Base-by-base conservation (phyloP, 2,888 invertebrate genomes). In the Amphipyra tragopoginis region DNA sequence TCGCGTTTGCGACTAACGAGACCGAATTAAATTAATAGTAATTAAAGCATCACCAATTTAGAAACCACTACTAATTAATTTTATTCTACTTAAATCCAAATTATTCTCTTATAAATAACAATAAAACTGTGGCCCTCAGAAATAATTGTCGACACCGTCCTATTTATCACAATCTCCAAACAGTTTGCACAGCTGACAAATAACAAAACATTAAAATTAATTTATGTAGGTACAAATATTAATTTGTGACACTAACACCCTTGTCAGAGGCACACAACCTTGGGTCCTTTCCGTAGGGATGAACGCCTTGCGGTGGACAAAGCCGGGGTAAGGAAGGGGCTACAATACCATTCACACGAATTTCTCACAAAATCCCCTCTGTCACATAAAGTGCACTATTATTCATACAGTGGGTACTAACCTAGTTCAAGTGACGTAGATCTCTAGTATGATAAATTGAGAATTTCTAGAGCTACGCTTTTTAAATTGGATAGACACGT, bases 321-420 rank as follows among this genome's bases (percentile, higher is more conserved):
- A 87, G 88, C 84, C 81, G 67, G 73, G 73, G 71, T 75, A 58
- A 67, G 73, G 75, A 79, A 69, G 62, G 70, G 68, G 63, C 60
- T 64, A 71, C 78, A 80, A 81, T 84, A 76, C 83, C 84, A 88
- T 89, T 90, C 91, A 88, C 85, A 84, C 81, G 84, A 88, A 89
- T 89, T 84, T 87, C 86, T 83, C 84, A 79, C 74, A 68, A 85
- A 90, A 90, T 89, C 88, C 89, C 82, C 80, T 77, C 85, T 88
- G 90, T 90, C 90, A 88, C 78, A 87, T 86, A 87, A 88, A 91
- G 85, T 89, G 87, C 87, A 90, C 92, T 89, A 91, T 92, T 90
- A 92, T 88, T 91, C 91, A 90, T 83, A 77, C 76, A 76, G 79
- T 79, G 82, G 81, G 80, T 74, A 80, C 77, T 79, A 84, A 84